Evolutionary conservation across 2,888 invertebrate species (phyloP).

Genomic region (Cryptocephalus primarius): DNA sequence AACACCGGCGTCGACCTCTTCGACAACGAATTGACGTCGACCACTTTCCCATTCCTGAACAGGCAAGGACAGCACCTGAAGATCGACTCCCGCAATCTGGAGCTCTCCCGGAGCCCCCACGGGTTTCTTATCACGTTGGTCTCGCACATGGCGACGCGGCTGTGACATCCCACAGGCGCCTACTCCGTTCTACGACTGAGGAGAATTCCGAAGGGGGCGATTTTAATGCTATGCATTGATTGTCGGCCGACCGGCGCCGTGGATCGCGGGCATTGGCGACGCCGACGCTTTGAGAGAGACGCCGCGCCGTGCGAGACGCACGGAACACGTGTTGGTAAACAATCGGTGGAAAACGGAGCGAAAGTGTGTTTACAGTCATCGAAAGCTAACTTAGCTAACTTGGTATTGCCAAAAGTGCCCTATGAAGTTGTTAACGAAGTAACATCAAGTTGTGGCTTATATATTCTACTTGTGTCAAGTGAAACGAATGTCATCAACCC

Average conservation of each 20-base stretch:
- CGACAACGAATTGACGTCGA: constrained; percentile 10
- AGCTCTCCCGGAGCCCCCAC: constrained; percentile 21
- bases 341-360: too few species aligned
- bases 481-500: too few species aligned
- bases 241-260: constrained; percentile 25
- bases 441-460: too few species aligned
- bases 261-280: constrained; percentile 14
- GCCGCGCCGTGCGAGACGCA: background rate
- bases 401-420: too few species aligned
- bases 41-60: constrained; percentile 15
- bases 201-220: too few species aligned
- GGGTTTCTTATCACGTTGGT: constrained; percentile 16
- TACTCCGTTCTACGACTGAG: too few species aligned
- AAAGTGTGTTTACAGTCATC: too few species aligned
- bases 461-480: too few species aligned
- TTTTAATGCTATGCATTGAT: constrained; percentile 18
- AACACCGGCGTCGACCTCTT: constrained; percentile 25
- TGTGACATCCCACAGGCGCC: too few species aligned
- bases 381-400: too few species aligned
- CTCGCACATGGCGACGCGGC: constrained; percentile 10
- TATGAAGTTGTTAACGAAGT: too few species aligned
- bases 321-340: too few species aligned
- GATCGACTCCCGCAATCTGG: constrained; percentile 7
- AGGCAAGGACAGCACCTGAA: constrained; percentile 18
- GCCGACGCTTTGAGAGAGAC: constrained; percentile 13